These are phyloP conservation scores for Scotopteryx bipunctaria DNA, from an alignment of 2,888 invertebrate genomes.

Conservation along the genomic window DNA sequence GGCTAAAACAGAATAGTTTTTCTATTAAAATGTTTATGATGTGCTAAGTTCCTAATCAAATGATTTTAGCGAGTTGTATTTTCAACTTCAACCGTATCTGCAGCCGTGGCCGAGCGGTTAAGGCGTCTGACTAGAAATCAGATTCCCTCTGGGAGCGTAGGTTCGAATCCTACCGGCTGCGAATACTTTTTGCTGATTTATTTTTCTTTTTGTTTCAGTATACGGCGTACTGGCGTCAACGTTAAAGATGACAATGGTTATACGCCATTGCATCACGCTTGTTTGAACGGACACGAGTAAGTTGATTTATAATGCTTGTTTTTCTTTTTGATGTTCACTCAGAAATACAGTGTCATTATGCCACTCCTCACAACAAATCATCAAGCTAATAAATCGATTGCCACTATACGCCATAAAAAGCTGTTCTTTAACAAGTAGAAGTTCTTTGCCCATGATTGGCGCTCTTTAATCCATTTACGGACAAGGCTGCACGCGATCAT, in stretches of 20 bases:
- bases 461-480: conserved; percentile 19
- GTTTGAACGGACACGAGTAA: conserved; percentile 96
- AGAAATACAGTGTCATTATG: no score
- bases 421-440: conserved; percentile 6
- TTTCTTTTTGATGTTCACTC: not conserved
- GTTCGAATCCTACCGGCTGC: conserved; percentile 95
- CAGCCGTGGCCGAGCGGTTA: conserved; percentile 95
- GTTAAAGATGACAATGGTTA: conserved; percentile 97
- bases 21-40: not conserved
- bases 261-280: conserved; percentile 96
- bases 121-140: conserved; percentile 95
- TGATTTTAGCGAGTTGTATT: conserved; percentile 33
- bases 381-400: not conserved
- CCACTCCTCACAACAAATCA: not conserved
- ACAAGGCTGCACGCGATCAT: conserved; percentile 26
- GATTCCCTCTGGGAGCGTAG: conserved; percentile 96
- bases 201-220: conserved; percentile 82
- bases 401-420: conserved; percentile 11
- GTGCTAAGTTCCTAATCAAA: no score
- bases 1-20: not conserved
- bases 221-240: conserved; percentile 95
- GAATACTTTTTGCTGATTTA: conserved; percentile 54
- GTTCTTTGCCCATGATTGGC: conserved; percentile 15
- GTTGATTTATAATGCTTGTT: conserved; percentile 45
- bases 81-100: conserved; percentile 45